Percentiles rank a stretch among this genome's conserved stretches.
Conservation (phyloP, 2,888 invertebrate genomes). For the Aplocera efformata region DNA sequence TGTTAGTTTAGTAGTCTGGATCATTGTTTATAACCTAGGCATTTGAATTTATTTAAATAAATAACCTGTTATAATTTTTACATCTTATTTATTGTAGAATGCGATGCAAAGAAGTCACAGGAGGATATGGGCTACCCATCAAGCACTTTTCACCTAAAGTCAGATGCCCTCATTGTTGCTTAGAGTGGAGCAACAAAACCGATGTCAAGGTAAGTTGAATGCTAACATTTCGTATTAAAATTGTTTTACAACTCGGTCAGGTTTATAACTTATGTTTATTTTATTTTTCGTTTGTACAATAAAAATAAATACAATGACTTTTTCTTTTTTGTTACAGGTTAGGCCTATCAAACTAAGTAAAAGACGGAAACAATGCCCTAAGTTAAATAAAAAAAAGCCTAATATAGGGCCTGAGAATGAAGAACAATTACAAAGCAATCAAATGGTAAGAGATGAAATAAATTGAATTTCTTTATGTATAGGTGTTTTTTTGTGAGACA, state of each 20-base stretch:
- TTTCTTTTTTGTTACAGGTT: conserved; percentile 42
- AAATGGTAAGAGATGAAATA: conserved; percentile 54
- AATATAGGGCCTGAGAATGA: conserved; percentile 25
- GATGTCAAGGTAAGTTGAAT: conserved; percentile 44
- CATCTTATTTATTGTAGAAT: conserved; percentile 42
- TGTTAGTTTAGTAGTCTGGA: too few species aligned
- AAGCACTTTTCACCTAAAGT: conserved; percentile 54
- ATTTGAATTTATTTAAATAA: too few species aligned
- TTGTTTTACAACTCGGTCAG: too few species aligned
- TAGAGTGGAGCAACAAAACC: conserved; percentile 53
- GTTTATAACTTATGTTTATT: too few species aligned
- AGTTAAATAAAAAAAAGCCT: conserved; percentile 26
- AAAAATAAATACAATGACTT: not conserved
- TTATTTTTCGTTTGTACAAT: too few species aligned
- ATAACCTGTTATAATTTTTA: too few species aligned
- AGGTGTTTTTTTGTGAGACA: too few species aligned
- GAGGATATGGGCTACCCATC: conserved; percentile 52
- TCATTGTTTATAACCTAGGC: too few species aligned
- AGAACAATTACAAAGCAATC: conserved; percentile 46
- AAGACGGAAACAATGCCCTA: conserved; percentile 48
- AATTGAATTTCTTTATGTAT: too few species aligned
- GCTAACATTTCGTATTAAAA: too few species aligned
- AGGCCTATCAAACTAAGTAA: conserved; percentile 45
- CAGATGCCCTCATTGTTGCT: conserved; percentile 58
- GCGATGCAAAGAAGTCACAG: conserved; percentile 54